Percentiles rank a stretch among this genome's conserved stretches.
Evolutionary conservation across 2,888 invertebrate genomes (phyloP).

Genomic region (Ormyrus rosae): DNA sequence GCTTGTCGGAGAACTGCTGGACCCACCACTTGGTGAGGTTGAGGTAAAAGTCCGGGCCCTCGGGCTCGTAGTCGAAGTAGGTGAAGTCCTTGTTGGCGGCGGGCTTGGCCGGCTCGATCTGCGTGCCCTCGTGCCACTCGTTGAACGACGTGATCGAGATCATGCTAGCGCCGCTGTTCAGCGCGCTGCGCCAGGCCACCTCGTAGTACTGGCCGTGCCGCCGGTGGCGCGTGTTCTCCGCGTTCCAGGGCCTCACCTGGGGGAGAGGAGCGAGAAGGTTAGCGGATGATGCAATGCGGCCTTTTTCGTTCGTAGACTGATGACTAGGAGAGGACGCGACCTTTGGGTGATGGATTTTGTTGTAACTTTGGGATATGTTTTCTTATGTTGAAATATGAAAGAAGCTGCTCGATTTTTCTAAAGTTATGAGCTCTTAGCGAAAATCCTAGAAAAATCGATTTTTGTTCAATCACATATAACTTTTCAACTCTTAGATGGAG

Average conservation of each 20-base stretch:
- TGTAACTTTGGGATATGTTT: no score
- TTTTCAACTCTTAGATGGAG: no score
- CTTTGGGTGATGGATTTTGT: no score
- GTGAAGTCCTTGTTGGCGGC: constrained; percentile 73
- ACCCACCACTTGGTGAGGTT: constrained; percentile 81
- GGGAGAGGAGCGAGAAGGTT: no score
- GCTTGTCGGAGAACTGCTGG: constrained; percentile 75
- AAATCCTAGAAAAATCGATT: no score
- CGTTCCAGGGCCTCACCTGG: constrained; percentile 79
- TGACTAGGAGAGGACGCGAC: no score
- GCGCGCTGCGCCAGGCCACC: constrained; percentile 80
- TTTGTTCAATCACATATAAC: no score
- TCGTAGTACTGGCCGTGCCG: constrained; percentile 81
- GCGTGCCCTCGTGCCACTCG: constrained; percentile 87
- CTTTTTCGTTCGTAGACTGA: no score
- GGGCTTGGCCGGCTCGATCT: constrained; percentile 82
- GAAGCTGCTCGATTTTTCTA: no score
- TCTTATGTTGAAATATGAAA: no score
- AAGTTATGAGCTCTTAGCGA: no score
- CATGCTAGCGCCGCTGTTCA: constrained; percentile 78
- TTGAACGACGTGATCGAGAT: constrained; percentile 85
- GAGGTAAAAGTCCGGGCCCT: constrained; percentile 80
- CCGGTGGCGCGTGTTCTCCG: constrained; percentile 77
- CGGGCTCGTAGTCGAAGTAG: constrained; percentile 81
- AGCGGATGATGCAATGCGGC: no score